These are phyloP conservation scores for Percina caprodes DNA, from an alignment of 2,113 vertebrate genomes.

Conservation along the genomic window DNA sequence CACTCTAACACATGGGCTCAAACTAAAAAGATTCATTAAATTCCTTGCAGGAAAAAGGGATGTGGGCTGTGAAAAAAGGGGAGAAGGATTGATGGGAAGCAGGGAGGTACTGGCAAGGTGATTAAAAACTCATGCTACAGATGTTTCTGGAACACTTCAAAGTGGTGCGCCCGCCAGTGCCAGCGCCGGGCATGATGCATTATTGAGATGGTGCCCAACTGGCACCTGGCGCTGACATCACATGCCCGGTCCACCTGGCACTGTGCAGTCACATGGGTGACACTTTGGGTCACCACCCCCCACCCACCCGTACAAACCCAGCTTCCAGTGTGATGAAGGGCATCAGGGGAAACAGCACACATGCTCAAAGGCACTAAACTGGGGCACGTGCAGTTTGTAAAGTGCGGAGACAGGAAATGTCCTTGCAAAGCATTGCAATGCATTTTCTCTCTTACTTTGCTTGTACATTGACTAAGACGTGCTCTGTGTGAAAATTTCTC, in stretches of 20 bases:
- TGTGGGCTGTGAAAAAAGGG: constrained; percentile 44
- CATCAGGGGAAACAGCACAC: constrained; percentile 62
- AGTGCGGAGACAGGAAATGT: constrained; percentile 38
- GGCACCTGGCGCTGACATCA: constrained; percentile 77
- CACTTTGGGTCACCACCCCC: constrained; percentile 60
- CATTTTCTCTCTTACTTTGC: constrained; percentile 8
- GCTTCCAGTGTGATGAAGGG: constrained; percentile 67
- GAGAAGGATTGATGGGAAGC: constrained; percentile 61
- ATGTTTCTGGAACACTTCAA: constrained; percentile 83
- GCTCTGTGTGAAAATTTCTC: background rate
- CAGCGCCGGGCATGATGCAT: constrained; percentile 75
- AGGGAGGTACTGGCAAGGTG: constrained; percentile 71
- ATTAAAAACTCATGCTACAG: constrained; percentile 81
- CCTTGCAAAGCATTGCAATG: constrained; percentile 2
- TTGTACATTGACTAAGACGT: background rate
- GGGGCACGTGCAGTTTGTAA: constrained; percentile 57
- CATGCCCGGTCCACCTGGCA: constrained; percentile 75
- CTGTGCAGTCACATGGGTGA: constrained; percentile 49
- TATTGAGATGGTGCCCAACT: constrained; percentile 79
- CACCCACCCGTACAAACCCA: constrained; percentile 39
- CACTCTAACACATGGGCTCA: constrained; percentile 39
- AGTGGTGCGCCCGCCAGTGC: constrained; percentile 64
- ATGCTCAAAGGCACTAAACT: constrained; percentile 68
- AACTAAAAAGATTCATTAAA: constrained; percentile 53
- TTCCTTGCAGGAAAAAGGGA: constrained; percentile 40